These are phyloP conservation scores for Noctua fimbriata DNA, from an alignment of 2,888 invertebrate genomes.

Conservation along the genomic window DNA sequence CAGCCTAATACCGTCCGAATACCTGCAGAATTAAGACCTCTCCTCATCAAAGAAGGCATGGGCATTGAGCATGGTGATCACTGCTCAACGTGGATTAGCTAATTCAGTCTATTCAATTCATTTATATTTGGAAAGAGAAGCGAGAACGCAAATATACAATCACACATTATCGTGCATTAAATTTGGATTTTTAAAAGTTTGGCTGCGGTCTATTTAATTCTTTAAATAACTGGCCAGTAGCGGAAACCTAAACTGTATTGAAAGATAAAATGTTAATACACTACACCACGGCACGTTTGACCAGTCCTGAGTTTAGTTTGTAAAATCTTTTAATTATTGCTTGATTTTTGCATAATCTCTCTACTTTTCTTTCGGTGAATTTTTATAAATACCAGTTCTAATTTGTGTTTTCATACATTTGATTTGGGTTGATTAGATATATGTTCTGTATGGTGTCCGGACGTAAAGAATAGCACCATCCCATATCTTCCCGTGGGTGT, in stretches of 20 bases:
- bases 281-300: background rate
- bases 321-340: slow-evolving; percentile 4
- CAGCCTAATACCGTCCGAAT: background rate
- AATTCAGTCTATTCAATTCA: background rate
- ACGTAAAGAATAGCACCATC: no score
- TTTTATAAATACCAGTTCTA: background rate
- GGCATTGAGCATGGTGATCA: background rate
- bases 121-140: background rate
- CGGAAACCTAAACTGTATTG: background rate
- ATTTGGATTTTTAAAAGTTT: background rate
- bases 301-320: background rate
- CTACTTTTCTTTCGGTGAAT: background rate
- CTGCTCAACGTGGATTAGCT: background rate
- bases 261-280: slow-evolving; percentile 11
- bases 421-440: background rate
- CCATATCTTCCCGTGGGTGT: no score
- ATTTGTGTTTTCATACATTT: background rate
- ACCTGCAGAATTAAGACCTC: background rate
- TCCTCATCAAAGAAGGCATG: background rate
- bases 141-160: background rate
- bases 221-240: background rate
- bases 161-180: background rate
- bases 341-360: background rate
- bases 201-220: background rate
- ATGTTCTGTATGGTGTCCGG: no score